These are phyloP conservation scores for Micromys minutus DNA, from an alignment of 2,113 vertebrate species.

Conservation along the genomic window DNA sequence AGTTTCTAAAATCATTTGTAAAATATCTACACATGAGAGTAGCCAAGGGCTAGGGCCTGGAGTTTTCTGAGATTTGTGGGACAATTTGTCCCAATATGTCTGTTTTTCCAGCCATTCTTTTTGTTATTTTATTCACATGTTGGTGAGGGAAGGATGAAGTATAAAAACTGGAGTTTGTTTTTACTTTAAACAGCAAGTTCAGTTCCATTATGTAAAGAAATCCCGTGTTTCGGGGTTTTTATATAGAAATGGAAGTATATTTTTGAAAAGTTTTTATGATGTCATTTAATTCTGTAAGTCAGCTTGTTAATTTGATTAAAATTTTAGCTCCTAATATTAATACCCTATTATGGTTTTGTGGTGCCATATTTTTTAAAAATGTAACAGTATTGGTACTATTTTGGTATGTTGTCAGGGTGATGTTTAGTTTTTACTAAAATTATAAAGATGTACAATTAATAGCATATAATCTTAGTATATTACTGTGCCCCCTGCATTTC, in stretches of 20 bases:
- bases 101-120: not conserved
- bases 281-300: conserved; percentile 34
- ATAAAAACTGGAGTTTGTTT: not conserved
- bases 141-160: not conserved
- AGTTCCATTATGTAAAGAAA: not conserved
- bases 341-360: not conserved
- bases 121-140: not conserved
- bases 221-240: not conserved
- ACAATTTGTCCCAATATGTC: not conserved
- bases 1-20: conserved; percentile 57
- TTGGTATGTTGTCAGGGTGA: not conserved
- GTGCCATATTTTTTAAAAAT: not conserved
- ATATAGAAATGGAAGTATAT: conserved; percentile 31
- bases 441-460: conserved; percentile 4
- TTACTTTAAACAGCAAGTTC: not conserved
- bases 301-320: conserved; percentile 2
- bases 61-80: not conserved
- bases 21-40: conserved; percentile 48
- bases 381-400: not conserved
- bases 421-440: conserved; percentile 10
- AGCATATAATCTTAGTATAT: not conserved
- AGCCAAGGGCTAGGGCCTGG: not conserved
- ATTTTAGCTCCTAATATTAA: conserved; percentile 32
- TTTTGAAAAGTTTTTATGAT: not conserved
- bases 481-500: not conserved